These are phyloP conservation scores for Glaucomys volans DNA, from an alignment of 2,113 vertebrate species.

Conservation along the genomic window DNA sequence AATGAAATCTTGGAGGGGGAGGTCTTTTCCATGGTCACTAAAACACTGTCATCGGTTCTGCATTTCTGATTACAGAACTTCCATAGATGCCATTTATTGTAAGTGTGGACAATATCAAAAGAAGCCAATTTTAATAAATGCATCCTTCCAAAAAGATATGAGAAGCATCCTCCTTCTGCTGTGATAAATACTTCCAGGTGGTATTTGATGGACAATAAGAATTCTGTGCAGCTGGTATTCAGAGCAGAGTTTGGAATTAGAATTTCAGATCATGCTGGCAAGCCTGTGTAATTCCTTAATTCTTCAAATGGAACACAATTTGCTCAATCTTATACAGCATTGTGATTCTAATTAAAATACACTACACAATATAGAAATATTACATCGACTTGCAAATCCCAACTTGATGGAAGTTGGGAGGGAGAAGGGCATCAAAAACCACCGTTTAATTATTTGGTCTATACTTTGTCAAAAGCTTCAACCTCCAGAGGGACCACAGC, in stretches of 20 bases:
- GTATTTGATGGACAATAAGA: slow-evolving; percentile 80
- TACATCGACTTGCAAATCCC: slow-evolving; percentile 60
- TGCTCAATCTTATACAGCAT: slow-evolving; percentile 62
- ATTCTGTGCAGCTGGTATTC: slow-evolving; percentile 75
- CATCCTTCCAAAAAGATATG: slow-evolving; percentile 66
- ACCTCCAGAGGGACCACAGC: not conserved
- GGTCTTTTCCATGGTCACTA: slow-evolving; percentile 51
- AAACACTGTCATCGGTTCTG: slow-evolving; percentile 70
- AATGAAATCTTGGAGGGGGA: slow-evolving; percentile 66
- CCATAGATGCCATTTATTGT: slow-evolving; percentile 40
- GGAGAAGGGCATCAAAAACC: not conserved
- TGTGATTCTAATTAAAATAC: slow-evolving; percentile 76
- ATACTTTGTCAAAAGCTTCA: slow-evolving; percentile 14
- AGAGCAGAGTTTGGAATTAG: slow-evolving; percentile 62
- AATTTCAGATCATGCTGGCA: slow-evolving; percentile 79
- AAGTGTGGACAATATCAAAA: slow-evolving; percentile 72
- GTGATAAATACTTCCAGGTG: slow-evolving; percentile 82
- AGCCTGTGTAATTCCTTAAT: slow-evolving; percentile 76
- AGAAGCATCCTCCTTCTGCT: slow-evolving; percentile 71
- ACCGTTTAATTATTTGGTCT: slow-evolving; percentile 27
- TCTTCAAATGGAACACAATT: slow-evolving; percentile 76
- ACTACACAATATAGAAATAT: slow-evolving; percentile 53
- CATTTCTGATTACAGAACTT: slow-evolving; percentile 64
- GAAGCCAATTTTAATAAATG: slow-evolving; percentile 81
- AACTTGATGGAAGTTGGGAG: not conserved